A percentile compares a stretch with the other conserved stretches of the same genome.
Conservation (phyloP, 1,140 invertebrate species). For the Geopemphigus sp. region DNA sequence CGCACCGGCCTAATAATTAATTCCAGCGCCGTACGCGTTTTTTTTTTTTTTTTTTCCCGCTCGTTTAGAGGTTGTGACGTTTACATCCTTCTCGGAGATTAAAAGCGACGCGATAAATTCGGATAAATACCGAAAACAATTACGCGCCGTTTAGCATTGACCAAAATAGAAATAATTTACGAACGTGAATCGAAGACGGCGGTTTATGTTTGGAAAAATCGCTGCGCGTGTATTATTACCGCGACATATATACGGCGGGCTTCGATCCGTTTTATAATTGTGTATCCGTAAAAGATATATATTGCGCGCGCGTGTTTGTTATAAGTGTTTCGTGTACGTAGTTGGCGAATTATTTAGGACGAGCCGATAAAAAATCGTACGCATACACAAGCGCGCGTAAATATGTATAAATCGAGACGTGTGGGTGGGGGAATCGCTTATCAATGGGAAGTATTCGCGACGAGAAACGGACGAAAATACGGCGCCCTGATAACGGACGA, state of each 20-base stretch:
- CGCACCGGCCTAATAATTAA: conserved; percentile 47
- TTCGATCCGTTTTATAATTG: no score
- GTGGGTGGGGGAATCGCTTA: no score
- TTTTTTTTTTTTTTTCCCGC: no score
- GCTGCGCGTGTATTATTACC: no score
- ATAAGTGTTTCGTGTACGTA: not conserved
- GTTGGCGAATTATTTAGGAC: not conserved
- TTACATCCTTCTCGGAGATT: conserved; percentile 28
- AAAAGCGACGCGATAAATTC: not conserved
- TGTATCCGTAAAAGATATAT: no score
- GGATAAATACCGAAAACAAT: not conserved
- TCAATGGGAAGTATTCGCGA: not conserved
- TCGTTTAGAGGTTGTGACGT: conserved; percentile 45
- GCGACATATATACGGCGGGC: no score
- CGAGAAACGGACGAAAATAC: not conserved
- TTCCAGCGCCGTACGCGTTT: conserved; percentile 34
- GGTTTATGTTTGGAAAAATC: no score
- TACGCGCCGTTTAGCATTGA: conserved; percentile 9
- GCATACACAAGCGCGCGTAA: no score
- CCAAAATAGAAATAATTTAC: not conserved
- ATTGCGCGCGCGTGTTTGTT: no score
- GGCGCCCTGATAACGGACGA: not conserved
- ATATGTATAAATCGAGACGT: no score
- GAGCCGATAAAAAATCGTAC: not conserved
- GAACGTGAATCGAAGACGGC: no score